These are phyloP conservation scores for Theristus sp. DNA, from an alignment of 2,888 invertebrate species.

Conservation along the genomic window DNA sequence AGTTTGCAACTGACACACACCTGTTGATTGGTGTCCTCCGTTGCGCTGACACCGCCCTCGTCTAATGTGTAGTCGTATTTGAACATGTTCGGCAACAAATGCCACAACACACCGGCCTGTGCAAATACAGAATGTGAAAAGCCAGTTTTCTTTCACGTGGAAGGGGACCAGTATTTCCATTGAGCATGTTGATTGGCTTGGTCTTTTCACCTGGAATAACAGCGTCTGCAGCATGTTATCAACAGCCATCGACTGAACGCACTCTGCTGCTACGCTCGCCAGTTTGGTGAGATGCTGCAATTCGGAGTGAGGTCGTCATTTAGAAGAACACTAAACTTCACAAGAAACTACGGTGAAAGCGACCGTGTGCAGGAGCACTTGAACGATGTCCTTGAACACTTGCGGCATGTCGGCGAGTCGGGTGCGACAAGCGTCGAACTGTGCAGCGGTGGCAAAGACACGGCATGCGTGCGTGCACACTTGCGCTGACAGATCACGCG, in stretches of 20 bases:
- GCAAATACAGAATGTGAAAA: constrained; percentile 37
- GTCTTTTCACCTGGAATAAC: constrained; percentile 40
- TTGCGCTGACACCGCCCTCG: constrained; percentile 76
- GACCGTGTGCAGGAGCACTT: too few species aligned
- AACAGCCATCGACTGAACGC: constrained; percentile 65
- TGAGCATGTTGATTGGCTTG: background rate
- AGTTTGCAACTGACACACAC: too few species aligned
- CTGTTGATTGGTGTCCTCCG: constrained; percentile 62
- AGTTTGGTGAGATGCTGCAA: constrained; percentile 53
- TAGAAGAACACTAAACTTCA: too few species aligned
- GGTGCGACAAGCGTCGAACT: constrained; percentile 58
- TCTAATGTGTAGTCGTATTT: constrained; percentile 90
- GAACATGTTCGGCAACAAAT: constrained; percentile 68
- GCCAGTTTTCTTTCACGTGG: background rate
- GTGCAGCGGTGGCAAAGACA: constrained; percentile 71
- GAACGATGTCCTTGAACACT: constrained; percentile 66
- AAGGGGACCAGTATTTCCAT: background rate
- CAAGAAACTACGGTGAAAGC: too few species aligned
- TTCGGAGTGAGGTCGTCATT: too few species aligned
- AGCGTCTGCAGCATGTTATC: constrained; percentile 66
- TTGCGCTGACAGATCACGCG: constrained; percentile 60
- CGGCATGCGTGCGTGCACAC: constrained; percentile 66
- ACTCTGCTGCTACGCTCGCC: constrained; percentile 58
- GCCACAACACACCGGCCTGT: constrained; percentile 67
- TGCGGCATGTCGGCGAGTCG: constrained; percentile 68